A percentile compares a stretch with the other conserved stretches of the same genome.
Conservation (phyloP, 2,888 invertebrate species). For the Leptothorax acervorum region DNA sequence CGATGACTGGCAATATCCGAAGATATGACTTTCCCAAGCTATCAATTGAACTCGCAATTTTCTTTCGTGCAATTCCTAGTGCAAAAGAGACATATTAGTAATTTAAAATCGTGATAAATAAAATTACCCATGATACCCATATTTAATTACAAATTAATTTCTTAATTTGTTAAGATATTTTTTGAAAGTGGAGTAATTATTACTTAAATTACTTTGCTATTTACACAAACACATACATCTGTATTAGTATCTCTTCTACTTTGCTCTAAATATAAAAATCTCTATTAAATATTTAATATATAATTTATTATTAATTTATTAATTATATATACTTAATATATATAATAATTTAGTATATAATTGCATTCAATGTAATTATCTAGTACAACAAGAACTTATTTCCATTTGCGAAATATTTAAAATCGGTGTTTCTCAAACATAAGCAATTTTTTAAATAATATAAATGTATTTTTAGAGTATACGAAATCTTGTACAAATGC, state of each 20-base stretch:
- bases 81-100: background rate
- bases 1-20: background rate
- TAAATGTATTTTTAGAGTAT: background rate
- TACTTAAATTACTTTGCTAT: background rate
- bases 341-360: background rate
- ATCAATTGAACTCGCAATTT: background rate
- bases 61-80: background rate
- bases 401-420: background rate
- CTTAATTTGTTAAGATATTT: background rate
- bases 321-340: background rate
- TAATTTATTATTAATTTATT: too few relatives aligned
- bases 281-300: background rate
- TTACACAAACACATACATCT: too few relatives aligned
- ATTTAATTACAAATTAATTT: constrained; percentile 9
- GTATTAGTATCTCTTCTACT: background rate
- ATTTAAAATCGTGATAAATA: background rate
- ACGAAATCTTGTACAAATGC: background rate
- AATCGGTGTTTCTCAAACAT: too few relatives aligned
- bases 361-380: background rate
- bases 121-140: background rate
- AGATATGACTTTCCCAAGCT: background rate
- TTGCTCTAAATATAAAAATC: background rate
- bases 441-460: background rate
- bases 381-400: background rate
- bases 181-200: background rate